Evolutionary conservation across 2,113 vertebrate species (phyloP).

Genomic region (Diglossa brunneiventris): DNA sequence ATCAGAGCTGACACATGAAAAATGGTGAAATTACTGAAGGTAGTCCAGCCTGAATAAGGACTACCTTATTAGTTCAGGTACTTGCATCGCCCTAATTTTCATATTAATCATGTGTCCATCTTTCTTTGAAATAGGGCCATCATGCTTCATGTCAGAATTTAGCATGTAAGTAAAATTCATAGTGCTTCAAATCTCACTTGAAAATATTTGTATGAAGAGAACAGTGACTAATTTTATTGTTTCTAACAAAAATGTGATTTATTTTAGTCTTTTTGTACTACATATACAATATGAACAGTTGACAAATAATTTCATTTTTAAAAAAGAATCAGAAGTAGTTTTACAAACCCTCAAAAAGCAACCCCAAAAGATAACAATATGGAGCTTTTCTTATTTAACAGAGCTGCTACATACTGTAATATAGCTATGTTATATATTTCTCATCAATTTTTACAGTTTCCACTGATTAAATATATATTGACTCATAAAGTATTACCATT

Average conservation of each 20-base stretch:
- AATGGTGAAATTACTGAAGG: conserved; percentile 94
- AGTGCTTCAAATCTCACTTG: conserved; percentile 78
- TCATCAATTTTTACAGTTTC: conserved; percentile 89
- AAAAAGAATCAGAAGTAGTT: background rate
- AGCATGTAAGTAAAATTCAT: conserved; percentile 88
- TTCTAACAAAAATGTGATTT: conserved; percentile 59
- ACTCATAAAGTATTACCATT: conserved; percentile 90
- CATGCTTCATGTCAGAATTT: conserved; percentile 80
- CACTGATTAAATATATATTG: conserved; percentile 92
- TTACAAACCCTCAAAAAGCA: background rate
- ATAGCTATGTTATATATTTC: conserved; percentile 76
- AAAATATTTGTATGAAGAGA: conserved; percentile 82
- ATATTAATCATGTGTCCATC: conserved; percentile 96
- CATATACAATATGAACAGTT: background rate
- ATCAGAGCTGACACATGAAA: conserved; percentile 94
- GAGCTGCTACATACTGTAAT: conserved; percentile 39
- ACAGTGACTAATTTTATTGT: conserved; percentile 72
- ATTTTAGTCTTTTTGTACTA: conserved; percentile 23
- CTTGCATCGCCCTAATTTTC: conserved; percentile 94
- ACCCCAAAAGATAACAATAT: conserved; percentile 29
- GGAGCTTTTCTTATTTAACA: conserved; percentile 49
- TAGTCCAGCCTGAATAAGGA: conserved; percentile 92
- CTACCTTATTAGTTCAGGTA: conserved; percentile 98
- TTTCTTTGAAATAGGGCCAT: conserved; percentile 81
- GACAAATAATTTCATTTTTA: background rate